Evolutionary conservation across 2,888 invertebrate genomes (phyloP), one percentile per base, ranked within the genome.

Genomic region (Sarcophaga rosellei): DNA sequence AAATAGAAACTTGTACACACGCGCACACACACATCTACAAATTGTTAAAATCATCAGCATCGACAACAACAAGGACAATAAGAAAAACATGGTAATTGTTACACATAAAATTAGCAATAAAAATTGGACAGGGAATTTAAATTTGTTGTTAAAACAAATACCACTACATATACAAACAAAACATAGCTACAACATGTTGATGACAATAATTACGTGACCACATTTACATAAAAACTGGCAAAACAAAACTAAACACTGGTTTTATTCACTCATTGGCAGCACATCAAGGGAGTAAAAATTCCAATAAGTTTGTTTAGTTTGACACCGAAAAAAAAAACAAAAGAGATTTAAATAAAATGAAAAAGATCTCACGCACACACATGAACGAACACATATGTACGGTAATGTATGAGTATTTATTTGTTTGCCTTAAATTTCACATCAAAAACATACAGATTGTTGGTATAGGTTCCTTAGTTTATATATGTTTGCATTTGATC

Each of bases 131-230:
- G 63, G 45, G 57, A 63, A 65, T 76, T 69, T 65, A 70, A 75
- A 81, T 44, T 70, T 68, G 62, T n/a, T 59, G 17, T 21, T 15
- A 23, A 53, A 53, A 53, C 59, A 80, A 66, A 6, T 15, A 53
- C 61, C 59, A 25, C 21, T 59, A 25, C 21, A 45, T 2, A 15
- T 4, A 53, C 12, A 53, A 53, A 53, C 17, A 44, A 45, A 6
- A 45, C 23, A 72, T 10, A 8, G n/a, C 8, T n/a, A 75, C 74
- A 59, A 57, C 57, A n/a, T n/a, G 65, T 20, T 81, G 75, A 81
- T 70, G 59, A 65, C 75, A 76, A 70, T 70, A 70, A 70, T 69
- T 81, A 76, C 75, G 81, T 81, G 81, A 81, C 70, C 69, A 70
- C 57, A 53, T 53, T 68, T 25, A 11, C 44, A 69, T 23, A 75